phyloP scores from a whole-genome alignment of 1,140 invertebrate species.

The Panulirus ornatus region DNA sequence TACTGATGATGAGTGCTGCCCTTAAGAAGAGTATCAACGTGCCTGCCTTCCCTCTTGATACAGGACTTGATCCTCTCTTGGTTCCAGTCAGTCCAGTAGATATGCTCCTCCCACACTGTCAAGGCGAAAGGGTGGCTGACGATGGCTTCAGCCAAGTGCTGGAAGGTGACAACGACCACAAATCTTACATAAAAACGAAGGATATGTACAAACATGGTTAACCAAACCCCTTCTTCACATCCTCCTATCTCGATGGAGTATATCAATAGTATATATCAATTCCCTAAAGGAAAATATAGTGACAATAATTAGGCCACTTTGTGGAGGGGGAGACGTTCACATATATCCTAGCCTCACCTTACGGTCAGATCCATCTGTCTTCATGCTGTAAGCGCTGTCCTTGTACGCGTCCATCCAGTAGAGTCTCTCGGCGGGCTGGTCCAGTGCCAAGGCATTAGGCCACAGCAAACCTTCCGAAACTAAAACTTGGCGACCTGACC shows the following conservation, averaged over 20 bases:
- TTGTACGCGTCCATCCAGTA: conserved; percentile 84
- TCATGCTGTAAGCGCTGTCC: conserved; percentile 88
- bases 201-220: too few relatives aligned
- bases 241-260: too few relatives aligned
- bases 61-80: conserved; percentile 86
- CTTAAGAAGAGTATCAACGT: conserved; percentile 83
- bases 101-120: conserved; percentile 85
- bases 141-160: conserved; percentile 83
- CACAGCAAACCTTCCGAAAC: conserved; percentile 81
- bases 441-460: conserved; percentile 85
- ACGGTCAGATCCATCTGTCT: conserved; percentile 89
- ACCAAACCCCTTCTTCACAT: too few relatives aligned
- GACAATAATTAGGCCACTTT: too few relatives aligned
- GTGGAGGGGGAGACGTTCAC: too few relatives aligned
- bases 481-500: conserved; percentile 78
- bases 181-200: too few relatives aligned
- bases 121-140: conserved; percentile 90
- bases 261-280: too few relatives aligned
- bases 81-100: conserved; percentile 93
- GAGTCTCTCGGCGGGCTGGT: conserved; percentile 81
- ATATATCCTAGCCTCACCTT: conserved; percentile 80
- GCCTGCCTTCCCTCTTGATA: conserved; percentile 87
- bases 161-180: conserved; percentile 53
- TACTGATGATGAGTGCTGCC: conserved; percentile 87
- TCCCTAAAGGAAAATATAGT: too few relatives aligned